Conservation (phyloP, 1,140 invertebrate species). For the Drosophila nigrodunni region DNA sequence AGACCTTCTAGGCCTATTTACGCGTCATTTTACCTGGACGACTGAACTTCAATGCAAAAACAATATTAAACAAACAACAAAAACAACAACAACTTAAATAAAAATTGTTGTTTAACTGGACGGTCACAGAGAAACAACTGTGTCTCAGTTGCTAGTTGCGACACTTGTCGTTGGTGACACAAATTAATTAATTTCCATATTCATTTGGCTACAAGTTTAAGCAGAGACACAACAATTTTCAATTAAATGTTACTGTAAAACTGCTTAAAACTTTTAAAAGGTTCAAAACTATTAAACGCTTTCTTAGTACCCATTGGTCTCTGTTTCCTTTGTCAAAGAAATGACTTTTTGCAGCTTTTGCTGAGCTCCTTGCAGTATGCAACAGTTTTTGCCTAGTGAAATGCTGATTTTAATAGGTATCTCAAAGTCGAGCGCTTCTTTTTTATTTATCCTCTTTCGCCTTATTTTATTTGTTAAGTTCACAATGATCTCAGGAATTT, state of each 20-base stretch:
- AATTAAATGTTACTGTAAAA: too few relatives aligned
- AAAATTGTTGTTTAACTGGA: constrained; percentile 11
- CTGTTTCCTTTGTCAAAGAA: too few relatives aligned
- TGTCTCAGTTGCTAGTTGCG: constrained; percentile 61
- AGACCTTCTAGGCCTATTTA: constrained; percentile 33
- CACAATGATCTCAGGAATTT: constrained; percentile 48
- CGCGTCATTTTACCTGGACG: constrained; percentile 2
- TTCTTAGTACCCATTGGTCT: too few relatives aligned
- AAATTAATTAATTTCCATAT: constrained; percentile 23
- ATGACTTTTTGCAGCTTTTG: too few relatives aligned
- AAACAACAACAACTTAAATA: not conserved
- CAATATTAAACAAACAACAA: not conserved
- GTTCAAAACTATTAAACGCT: too few relatives aligned
- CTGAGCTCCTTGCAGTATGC: too few relatives aligned
- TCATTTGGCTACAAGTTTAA: not conserved
- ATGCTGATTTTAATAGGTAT: not conserved
- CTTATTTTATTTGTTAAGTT: constrained; percentile 47
- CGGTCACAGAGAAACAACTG: constrained; percentile 52
- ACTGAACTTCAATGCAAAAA: constrained; percentile 3
- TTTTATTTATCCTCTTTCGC: not conserved
- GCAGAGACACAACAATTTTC: too few relatives aligned
- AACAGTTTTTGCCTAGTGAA: too few relatives aligned
- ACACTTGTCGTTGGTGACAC: constrained; percentile 36
- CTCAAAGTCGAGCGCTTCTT: not conserved
- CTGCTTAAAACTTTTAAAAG: too few relatives aligned